phyloP scores from a whole-genome alignment of 1,140 invertebrate species.

The Drosophila truncata region DNA sequence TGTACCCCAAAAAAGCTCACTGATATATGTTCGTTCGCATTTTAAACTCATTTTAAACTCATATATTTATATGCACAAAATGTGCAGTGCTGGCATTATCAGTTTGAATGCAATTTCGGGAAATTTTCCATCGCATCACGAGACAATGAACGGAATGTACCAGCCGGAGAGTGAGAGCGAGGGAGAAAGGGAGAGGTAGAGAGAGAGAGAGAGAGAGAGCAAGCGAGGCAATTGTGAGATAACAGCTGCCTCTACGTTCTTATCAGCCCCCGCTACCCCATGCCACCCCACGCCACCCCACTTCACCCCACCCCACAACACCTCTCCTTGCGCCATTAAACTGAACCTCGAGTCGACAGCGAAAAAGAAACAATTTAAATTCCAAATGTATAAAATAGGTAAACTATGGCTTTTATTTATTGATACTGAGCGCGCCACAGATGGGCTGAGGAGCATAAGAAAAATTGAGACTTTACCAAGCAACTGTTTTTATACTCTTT shows the following conservation, averaged over 20 bases:
- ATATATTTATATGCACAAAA: slow-evolving; percentile 35
- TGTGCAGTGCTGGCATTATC: slow-evolving; percentile 64
- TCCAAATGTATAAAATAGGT: slow-evolving; percentile 55
- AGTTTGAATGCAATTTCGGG: slow-evolving; percentile 69
- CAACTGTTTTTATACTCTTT: not conserved
- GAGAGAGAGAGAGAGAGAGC: not conserved
- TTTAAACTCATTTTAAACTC: slow-evolving; percentile 24
- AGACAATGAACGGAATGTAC: slow-evolving; percentile 49
- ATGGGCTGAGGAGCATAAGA: slow-evolving; percentile 1
- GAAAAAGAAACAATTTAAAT: slow-evolving; percentile 49
- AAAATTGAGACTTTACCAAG: not conserved
- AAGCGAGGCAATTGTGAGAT: slow-evolving; percentile 30
- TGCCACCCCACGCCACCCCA: not conserved
- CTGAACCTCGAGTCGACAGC: not conserved
- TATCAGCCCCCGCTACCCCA: slow-evolving; percentile 33
- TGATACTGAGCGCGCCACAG: slow-evolving; percentile 28
- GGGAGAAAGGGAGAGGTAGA: not conserved
- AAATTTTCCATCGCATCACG: slow-evolving; percentile 72
- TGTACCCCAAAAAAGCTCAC: slow-evolving; percentile 15
- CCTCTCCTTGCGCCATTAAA: not conserved
- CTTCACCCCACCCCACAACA: slow-evolving; percentile 3
- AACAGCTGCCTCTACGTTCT: slow-evolving; percentile 40
- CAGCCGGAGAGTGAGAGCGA: not conserved
- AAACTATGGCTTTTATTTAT: slow-evolving; percentile 59
- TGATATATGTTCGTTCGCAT: slow-evolving; percentile 3